phyloP scores from a whole-genome alignment of 23 tunicate species.

The Ciona savignyi region DNA sequence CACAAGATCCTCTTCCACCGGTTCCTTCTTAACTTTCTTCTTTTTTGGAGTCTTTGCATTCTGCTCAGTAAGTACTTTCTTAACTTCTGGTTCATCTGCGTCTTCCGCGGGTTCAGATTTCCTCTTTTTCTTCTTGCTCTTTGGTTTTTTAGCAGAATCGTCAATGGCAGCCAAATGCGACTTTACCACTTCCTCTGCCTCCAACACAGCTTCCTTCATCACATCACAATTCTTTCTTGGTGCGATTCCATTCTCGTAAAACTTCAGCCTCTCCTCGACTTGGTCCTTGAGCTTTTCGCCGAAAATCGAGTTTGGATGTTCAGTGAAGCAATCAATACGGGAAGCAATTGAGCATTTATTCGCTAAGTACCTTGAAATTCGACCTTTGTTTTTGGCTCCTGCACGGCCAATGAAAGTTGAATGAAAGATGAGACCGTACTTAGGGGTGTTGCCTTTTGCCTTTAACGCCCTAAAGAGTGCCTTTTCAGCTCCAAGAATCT shows the following conservation, averaged over 20 bases:
- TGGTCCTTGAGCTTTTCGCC: conserved; percentile 96
- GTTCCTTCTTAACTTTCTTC: conserved; percentile 10
- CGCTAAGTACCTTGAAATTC: conserved; percentile 86
- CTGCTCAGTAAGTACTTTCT: conserved; percentile 14
- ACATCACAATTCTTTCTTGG: conserved; percentile 96
- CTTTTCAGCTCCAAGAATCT: conserved; percentile 97
- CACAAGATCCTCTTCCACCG: not conserved
- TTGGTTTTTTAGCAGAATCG: conserved; percentile 2
- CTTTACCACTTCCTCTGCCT: conserved; percentile 27
- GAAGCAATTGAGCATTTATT: conserved; percentile 98
- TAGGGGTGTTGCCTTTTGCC: conserved; percentile 92
- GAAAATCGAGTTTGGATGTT: conserved; percentile 63
- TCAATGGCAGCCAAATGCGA: conserved; percentile 6
- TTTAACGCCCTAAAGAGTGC: conserved; percentile 96
- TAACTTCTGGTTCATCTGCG: conserved; percentile 10
- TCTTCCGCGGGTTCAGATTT: not conserved
- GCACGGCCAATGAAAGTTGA: conserved; percentile 99
- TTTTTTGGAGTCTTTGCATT: not conserved
- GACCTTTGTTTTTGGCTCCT: conserved; percentile 89
- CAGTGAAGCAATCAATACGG: conserved; percentile 95
- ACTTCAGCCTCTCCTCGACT: conserved; percentile 93
- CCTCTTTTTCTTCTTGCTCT: conserved; percentile 7
- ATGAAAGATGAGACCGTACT: conserved; percentile 97
- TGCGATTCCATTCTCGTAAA: conserved; percentile 77
- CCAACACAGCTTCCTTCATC: conserved; percentile 91